Base-by-base conservation (phyloP, 2,113 vertebrate genomes). In the Dasyprocta punctata region DNA sequence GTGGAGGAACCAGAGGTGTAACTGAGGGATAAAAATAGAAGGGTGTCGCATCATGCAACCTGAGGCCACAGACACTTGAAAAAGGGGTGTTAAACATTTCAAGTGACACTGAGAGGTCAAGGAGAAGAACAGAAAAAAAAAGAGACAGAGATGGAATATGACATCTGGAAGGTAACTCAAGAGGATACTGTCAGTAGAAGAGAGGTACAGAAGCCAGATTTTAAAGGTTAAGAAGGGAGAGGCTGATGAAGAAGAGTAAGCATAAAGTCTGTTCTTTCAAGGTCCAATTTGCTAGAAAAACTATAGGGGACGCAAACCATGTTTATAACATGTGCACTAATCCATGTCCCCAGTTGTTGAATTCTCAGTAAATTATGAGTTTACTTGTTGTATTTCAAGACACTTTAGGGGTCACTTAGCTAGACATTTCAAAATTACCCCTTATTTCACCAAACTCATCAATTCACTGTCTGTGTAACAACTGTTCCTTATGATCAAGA, bases 221-320 rank as follows among this genome's bases (percentile, higher is more conserved):
- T n/a, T 85, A 93, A 87, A 83, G 73, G 19, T 89, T 91, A 92
- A 61, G 6, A 47, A 86, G 47, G 22, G 7, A 80, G 38, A 12
- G 10, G 52, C 52, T 84, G 20, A 24, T n/a, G 54, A 87, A 75
- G 56, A 85, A 44, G 26, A 67, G 5, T 30, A 47, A 84, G 28
- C 9, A 13, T 0, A 7, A 67, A 83, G 86, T 28, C 69, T 38
- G 75, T 3, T 26, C 54, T 82, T 92, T 81, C 69, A 54, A 95
- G 89, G 80, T 61, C 67, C 85, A 13, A 61, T 82, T 44, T 58
- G 80, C 81, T 81, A 92, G 87, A 75, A 90, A 95, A 92, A n/a
- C 8, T 78, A 22, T 36, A 67, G 44, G 82, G 16, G 84, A 22
- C 56, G 77, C 61, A 84, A 87, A 89, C 22, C 30, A 47, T 19